Base-by-base conservation (phyloP, 1,140 invertebrate genomes). In the Pachypeltis micranthus region DNA sequence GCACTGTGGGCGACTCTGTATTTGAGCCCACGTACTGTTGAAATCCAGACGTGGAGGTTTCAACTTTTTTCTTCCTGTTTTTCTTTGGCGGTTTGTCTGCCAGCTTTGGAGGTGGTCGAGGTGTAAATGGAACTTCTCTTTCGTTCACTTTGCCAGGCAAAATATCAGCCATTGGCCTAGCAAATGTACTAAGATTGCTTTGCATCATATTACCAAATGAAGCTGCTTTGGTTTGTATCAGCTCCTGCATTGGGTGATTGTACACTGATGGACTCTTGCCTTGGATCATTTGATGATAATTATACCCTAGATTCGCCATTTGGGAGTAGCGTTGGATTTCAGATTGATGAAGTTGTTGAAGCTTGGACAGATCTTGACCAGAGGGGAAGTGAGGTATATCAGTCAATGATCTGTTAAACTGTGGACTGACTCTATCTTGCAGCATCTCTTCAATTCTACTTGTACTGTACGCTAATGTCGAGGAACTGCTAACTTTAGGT, bases 1-100 rank as follows among this genome's bases (percentile, higher is more conserved):
- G 80, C 57, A 85, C 82, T 4, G 79, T 77, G 26, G 80, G 77
- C 10, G 78, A 75, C 70, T 84, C 82, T 1, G 76, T 69, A 1
- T 78, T 74, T 0, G 76, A 68, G 0, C 77, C 78, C 1, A 77
- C 73, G 63, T 79, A 80, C 16, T 79, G 75, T 68, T 81, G 79
- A 67, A 80, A 80, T 63, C 77, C 77, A 27, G 67, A 29, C 2
- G 67, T 56, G 47, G 67, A 57, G 1, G 64, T 62, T 34, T 67
- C 63, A 16, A 66, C 67, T 21, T 67, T 67, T 64, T 26, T 74
- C 34, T 70, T 71, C 59, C 68, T 73, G 54, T 71, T 72, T 64
- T 71, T 70, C 57, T 64, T 66, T 19, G 28, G 44, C 14, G 62
- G 23, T 58, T 62, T 62, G 26, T 59, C 16, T 19, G 56, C 26